These are phyloP conservation scores for Drosophila algonquin DNA, from an alignment of 2,888 invertebrate species.

Conservation along the genomic window DNA sequence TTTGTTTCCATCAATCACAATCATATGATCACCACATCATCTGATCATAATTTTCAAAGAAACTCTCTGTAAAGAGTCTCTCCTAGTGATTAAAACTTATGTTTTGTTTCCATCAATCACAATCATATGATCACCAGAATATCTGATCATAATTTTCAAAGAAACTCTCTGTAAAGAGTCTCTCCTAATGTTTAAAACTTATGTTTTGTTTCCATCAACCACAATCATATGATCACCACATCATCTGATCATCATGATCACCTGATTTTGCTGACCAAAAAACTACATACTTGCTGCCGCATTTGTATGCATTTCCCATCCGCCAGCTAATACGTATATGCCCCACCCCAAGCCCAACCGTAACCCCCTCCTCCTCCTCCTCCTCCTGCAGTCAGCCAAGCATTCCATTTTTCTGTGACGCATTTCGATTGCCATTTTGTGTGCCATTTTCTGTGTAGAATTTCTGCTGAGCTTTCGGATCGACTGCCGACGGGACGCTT, in stretches of 20 bases:
- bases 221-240: constrained; percentile 1
- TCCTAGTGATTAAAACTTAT: neutral
- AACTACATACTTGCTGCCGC: constrained; percentile 29
- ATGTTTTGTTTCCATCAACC: constrained; percentile 2
- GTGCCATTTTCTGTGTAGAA: constrained; percentile 30
- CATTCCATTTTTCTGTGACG: constrained; percentile 34
- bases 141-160: too few relatives aligned
- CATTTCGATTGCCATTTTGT: constrained; percentile 26
- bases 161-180: too few relatives aligned
- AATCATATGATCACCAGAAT: constrained; percentile 1
- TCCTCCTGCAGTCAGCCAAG: constrained; percentile 24
- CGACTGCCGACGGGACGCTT: constrained; percentile 37
- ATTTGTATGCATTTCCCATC: constrained; percentile 63
- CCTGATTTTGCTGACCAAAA: constrained; percentile 6
- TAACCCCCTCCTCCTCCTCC: neutral
- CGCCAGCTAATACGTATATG: neutral
- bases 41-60: too few relatives aligned
- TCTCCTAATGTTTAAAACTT: neutral
- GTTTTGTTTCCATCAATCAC: constrained; percentile 1
- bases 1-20: neutral
- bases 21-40: constrained; percentile 3
- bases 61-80: too few relatives aligned
- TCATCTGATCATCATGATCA: neutral
- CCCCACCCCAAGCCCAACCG: neutral
- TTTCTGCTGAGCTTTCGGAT: constrained; percentile 22